phyloP scores from a whole-genome alignment of 2,888 invertebrate species.

The Liodrosophila aerea region DNA sequence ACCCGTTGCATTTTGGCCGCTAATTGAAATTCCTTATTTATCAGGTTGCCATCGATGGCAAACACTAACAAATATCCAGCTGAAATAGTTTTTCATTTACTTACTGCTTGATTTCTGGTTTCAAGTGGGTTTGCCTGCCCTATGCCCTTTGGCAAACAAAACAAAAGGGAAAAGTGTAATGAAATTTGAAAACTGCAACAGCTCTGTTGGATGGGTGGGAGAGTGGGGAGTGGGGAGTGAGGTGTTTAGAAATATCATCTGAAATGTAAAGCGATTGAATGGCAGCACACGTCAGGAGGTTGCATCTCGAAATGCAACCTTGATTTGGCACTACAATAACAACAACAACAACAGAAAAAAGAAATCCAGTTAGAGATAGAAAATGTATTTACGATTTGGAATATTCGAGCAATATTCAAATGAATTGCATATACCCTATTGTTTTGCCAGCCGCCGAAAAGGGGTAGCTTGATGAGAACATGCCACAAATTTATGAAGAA shows the following conservation, averaged over 20 bases:
- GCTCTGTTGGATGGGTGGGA: conserved; percentile 7
- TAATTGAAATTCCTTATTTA: conserved; percentile 72
- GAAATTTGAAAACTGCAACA: conserved; percentile 64
- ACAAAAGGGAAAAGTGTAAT: conserved; percentile 56
- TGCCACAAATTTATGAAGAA: too few relatives aligned
- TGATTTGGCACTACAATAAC: conserved; percentile 36
- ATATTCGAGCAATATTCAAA: background rate
- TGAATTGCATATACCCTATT: background rate
- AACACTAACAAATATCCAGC: conserved; percentile 34
- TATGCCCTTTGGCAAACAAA: conserved; percentile 62
- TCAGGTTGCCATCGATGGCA: conserved; percentile 49
- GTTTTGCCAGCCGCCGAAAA: too few relatives aligned
- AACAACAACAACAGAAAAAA: background rate
- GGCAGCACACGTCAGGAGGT: conserved; percentile 19
- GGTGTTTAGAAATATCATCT: conserved; percentile 56
- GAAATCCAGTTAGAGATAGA: background rate
- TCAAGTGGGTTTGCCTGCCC: conserved; percentile 4
- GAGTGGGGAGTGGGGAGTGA: background rate
- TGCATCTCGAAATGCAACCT: conserved; percentile 37
- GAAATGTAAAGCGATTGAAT: conserved; percentile 50
- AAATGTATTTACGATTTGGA: conserved; percentile 15
- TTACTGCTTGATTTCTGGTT: conserved; percentile 29
- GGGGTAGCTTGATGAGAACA: too few relatives aligned
- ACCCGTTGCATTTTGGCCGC: conserved; percentile 33
- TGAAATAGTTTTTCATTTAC: conserved; percentile 34